A percentile compares a stretch with the other conserved stretches of the same genome.
Conservation (phyloP, 1,140 invertebrate genomes). For the Drosophila carrolli region DNA sequence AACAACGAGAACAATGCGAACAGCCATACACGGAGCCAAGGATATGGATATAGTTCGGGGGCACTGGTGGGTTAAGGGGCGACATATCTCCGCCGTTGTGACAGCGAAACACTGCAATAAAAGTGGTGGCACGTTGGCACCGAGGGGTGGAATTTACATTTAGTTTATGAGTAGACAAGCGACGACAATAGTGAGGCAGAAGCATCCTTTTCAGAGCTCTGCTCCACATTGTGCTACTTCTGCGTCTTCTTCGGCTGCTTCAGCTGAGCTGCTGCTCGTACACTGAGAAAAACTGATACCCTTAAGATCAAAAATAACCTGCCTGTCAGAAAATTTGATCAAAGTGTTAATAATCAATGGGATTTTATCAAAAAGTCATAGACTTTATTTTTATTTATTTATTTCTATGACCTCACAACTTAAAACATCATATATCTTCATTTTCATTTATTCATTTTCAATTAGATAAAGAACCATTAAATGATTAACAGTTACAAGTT, state of each 20-base stretch:
- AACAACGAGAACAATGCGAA: conserved; percentile 55
- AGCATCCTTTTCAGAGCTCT: conserved; percentile 40
- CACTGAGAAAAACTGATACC: conserved; percentile 10
- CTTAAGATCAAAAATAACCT: no score
- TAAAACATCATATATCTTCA: no score
- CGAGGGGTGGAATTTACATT: conserved; percentile 74
- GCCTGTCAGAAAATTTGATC: no score
- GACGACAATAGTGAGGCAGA: conserved; percentile 66
- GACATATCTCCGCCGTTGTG: conserved; percentile 24
- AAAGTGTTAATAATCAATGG: no score
- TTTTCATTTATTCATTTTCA: no score
- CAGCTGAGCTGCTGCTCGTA: conserved; percentile 14
- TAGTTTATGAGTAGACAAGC: conserved; percentile 82
- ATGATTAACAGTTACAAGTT: no score
- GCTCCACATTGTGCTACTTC: conserved; percentile 30
- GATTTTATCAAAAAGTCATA: no score
- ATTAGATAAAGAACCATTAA: no score
- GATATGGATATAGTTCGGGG: conserved; percentile 17
- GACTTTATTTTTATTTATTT: no score
- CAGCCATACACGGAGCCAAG: conserved; percentile 64
- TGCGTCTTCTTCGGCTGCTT: conserved; percentile 7
- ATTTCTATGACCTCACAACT: no score
- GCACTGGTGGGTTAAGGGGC: conserved; percentile 29
- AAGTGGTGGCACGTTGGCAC: conserved; percentile 63
- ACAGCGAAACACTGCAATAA: conserved; percentile 77